phyloP scores from a whole-genome alignment of 2,888 invertebrate genomes.

The Hirtodrosophila duncani region DNA sequence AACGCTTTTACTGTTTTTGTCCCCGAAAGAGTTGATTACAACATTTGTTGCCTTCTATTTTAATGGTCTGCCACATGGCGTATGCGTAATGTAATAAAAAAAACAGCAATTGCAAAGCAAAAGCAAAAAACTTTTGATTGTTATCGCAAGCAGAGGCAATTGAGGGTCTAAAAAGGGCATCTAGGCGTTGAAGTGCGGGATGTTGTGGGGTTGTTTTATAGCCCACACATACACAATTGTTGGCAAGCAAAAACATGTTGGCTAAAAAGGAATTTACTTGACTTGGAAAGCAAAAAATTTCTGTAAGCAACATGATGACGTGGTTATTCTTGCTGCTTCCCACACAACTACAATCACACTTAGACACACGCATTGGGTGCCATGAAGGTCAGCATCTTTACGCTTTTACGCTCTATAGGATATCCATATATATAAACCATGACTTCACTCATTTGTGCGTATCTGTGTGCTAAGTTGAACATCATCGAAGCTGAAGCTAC shows the following conservation, averaged over 20 bases:
- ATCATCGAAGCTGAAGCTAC: slow-evolving; percentile 2
- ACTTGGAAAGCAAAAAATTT: slow-evolving; percentile 8
- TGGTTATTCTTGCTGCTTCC: slow-evolving; percentile 25
- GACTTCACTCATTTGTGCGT: slow-evolving; percentile 28
- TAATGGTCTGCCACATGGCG: slow-evolving; percentile 14
- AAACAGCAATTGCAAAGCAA: slow-evolving; percentile 35
- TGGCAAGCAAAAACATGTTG: slow-evolving; percentile 37
- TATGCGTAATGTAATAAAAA: slow-evolving; percentile 40
- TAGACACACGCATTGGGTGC: slow-evolving; percentile 2
- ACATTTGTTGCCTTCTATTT: slow-evolving; percentile 8
- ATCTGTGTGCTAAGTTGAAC: slow-evolving; percentile 28
- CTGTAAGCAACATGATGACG: slow-evolving; percentile 45
- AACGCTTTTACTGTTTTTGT: slow-evolving; percentile 10
- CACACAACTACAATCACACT: not conserved
- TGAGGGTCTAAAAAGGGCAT: not conserved
- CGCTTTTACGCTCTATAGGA: slow-evolving; percentile 11
- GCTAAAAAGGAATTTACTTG: slow-evolving; percentile 22
- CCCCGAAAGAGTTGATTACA: no score
- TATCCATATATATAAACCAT: slow-evolving; percentile 19
- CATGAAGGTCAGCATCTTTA: slow-evolving; percentile 43
- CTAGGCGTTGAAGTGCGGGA: not conserved
- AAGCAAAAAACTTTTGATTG: slow-evolving; percentile 39
- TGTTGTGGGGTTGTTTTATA: slow-evolving; percentile 11
- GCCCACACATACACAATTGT: slow-evolving; percentile 7
- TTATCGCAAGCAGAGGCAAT: slow-evolving; percentile 8